These are phyloP conservation scores for Adelognathus sp. DNA, from an alignment of 2,888 invertebrate genomes.

Conservation along the genomic window DNA sequence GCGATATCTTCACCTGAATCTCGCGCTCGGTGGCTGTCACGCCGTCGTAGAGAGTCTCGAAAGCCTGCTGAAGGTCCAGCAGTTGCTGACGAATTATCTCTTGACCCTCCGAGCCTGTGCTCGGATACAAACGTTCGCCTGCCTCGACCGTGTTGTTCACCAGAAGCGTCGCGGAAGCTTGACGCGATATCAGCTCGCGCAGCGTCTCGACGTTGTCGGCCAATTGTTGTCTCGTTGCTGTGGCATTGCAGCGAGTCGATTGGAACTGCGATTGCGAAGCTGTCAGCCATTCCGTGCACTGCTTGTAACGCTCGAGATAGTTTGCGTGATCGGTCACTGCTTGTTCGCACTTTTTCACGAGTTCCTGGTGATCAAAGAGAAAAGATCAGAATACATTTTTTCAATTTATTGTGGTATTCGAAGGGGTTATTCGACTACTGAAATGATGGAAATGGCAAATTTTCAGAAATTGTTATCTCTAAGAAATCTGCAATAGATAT, in stretches of 20 bases:
- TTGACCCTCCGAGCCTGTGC: constrained; percentile 93
- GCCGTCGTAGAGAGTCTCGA: constrained; percentile 91
- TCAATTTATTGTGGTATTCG: too few relatives aligned
- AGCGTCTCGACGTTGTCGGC: constrained; percentile 87
- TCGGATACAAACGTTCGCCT: constrained; percentile 93
- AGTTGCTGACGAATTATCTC: constrained; percentile 92
- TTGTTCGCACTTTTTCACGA: constrained; percentile 95
- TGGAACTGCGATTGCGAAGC: constrained; percentile 89
- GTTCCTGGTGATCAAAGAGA: constrained; percentile 84
- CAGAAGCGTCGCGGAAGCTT: constrained; percentile 88
- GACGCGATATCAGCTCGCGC: constrained; percentile 89
- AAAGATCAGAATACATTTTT: too few relatives aligned
- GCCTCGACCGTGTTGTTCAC: constrained; percentile 93
- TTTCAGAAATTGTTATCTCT: too few relatives aligned
- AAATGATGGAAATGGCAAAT: too few relatives aligned
- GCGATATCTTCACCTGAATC: constrained; percentile 90
- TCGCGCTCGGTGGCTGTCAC: constrained; percentile 90
- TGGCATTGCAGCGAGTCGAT: constrained; percentile 84
- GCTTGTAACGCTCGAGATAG: constrained; percentile 92
- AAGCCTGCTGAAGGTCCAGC: constrained; percentile 91
- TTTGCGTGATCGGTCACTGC: constrained; percentile 90
- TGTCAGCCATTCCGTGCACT: constrained; percentile 91
- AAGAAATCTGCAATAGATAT: too few relatives aligned
- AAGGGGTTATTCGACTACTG: too few relatives aligned
- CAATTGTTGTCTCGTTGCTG: constrained; percentile 86